phyloP scores from a whole-genome alignment of 2,113 vertebrate genomes.

The Mellivora capensis region DNA sequence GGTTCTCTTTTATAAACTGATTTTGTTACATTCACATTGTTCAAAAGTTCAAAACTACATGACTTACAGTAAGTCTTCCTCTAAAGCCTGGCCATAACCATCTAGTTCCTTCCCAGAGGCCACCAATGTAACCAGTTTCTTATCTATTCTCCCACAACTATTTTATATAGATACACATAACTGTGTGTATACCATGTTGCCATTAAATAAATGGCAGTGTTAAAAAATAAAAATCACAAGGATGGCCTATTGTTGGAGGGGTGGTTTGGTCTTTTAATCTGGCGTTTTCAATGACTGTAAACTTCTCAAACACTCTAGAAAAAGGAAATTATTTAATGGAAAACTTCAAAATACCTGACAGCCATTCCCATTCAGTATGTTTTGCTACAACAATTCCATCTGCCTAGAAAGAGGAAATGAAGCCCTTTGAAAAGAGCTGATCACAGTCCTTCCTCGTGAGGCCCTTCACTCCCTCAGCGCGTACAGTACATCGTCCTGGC shows the following conservation, averaged over 20 bases:
- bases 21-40: background rate
- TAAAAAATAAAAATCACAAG: background rate
- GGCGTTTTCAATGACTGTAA: background rate
- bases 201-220: constrained; percentile 21
- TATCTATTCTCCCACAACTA: background rate
- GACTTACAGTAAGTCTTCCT: background rate
- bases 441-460: background rate
- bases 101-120: background rate
- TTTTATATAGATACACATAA: constrained; percentile 18
- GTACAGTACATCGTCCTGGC: constrained; percentile 92
- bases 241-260: background rate
- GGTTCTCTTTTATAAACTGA: background rate
- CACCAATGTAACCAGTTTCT: constrained; percentile 1
- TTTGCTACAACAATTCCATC: background rate
- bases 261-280: background rate
- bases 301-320: background rate
- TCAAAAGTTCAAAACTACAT: background rate
- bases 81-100: background rate
- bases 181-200: background rate
- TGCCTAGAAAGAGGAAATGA: background rate
- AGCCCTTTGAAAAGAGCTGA: background rate
- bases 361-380: background rate
- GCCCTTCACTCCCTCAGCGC: constrained; percentile 87
- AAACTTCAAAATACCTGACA: background rate
- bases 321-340: constrained; percentile 32